Evolutionary conservation across 92 coral and sea anemone genomes (phyloP).

Genomic region (Parazoanthus swiftii): DNA sequence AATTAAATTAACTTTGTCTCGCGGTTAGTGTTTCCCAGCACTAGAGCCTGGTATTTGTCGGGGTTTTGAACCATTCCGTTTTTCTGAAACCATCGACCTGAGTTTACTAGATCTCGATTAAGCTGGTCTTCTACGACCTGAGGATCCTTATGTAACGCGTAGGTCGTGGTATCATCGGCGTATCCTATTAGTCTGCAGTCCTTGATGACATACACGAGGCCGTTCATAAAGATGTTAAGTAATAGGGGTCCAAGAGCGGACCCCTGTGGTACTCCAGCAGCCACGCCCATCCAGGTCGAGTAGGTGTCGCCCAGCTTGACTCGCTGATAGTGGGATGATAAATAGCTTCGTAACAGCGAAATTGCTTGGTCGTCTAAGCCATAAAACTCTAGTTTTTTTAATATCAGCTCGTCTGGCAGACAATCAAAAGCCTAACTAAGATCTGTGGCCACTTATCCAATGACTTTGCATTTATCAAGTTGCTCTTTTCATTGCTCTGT

Average conservation of each 20-base stretch:
- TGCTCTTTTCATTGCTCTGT: slow-evolving; percentile 61
- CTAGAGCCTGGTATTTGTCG: slow-evolving; percentile 58
- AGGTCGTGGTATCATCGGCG: too few species aligned
- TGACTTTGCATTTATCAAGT: slow-evolving; percentile 53
- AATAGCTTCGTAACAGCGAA: slow-evolving; percentile 36
- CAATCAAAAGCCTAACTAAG: slow-evolving; percentile 63
- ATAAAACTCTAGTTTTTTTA: not conserved
- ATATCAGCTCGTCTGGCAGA: slow-evolving; percentile 50
- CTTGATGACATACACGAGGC: too few species aligned
- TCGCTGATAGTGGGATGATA: slow-evolving; percentile 49
- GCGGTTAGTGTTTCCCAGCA: slow-evolving; percentile 47
- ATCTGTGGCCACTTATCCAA: slow-evolving; percentile 59
- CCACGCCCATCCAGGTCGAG: slow-evolving; percentile 23
- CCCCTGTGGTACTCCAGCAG: slow-evolving; percentile 40
- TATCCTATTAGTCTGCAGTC: too few species aligned
- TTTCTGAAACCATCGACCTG: slow-evolving; percentile 53
- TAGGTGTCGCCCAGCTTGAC: slow-evolving; percentile 44
- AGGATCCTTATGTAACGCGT: too few species aligned
- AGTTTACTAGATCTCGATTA: slow-evolving; percentile 41
- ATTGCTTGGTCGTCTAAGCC: slow-evolving; percentile 37
- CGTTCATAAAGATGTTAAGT: too few species aligned
- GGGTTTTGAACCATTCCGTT: slow-evolving; percentile 59
- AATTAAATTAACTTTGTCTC: slow-evolving; percentile 26
- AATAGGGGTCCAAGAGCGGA: not conserved
- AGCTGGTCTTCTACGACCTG: slow-evolving; percentile 24